Conservation (phyloP, 2,888 invertebrate species). For the Pyrrhosoma nymphula region DNA sequence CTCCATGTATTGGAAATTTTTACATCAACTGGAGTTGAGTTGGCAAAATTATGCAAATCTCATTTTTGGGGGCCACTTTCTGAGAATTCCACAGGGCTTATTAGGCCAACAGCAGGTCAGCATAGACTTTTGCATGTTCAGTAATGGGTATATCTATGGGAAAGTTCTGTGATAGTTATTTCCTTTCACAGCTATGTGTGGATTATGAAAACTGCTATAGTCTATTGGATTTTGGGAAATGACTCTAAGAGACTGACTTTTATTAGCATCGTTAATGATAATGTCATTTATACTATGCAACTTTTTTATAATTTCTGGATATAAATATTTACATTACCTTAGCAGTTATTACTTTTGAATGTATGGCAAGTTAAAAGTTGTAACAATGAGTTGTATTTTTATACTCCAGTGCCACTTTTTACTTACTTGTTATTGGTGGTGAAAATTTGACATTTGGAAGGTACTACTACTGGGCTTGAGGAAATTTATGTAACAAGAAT, state of each 20-base stretch:
- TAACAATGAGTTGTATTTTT: constrained; percentile 62
- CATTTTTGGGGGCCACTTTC: not conserved
- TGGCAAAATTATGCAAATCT: not conserved
- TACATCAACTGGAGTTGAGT: not conserved
- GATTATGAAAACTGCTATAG: constrained; percentile 57
- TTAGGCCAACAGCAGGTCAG: not conserved
- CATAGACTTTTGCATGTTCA: constrained; percentile 45
- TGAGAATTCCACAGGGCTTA: not conserved
- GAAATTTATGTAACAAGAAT: constrained; percentile 53
- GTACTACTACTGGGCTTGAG: constrained; percentile 41
- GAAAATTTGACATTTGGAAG: constrained; percentile 15
- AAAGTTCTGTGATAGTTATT: constrained; percentile 64
- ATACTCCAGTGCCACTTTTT: constrained; percentile 51
- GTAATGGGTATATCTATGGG: constrained; percentile 51
- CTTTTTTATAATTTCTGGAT: constrained; percentile 63
- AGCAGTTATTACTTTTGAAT: constrained; percentile 58
- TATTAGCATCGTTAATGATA: constrained; percentile 62
- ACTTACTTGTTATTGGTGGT: constrained; percentile 52
- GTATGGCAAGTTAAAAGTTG: constrained; percentile 43
- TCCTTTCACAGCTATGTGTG: constrained; percentile 63
- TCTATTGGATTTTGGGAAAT: constrained; percentile 65
- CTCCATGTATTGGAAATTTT: not conserved
- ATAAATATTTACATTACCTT: constrained; percentile 58
- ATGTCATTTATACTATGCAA: constrained; percentile 56
- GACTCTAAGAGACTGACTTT: constrained; percentile 65